Conservation (phyloP, 1,140 invertebrate species). For the Camponotus floridanus region DNA sequence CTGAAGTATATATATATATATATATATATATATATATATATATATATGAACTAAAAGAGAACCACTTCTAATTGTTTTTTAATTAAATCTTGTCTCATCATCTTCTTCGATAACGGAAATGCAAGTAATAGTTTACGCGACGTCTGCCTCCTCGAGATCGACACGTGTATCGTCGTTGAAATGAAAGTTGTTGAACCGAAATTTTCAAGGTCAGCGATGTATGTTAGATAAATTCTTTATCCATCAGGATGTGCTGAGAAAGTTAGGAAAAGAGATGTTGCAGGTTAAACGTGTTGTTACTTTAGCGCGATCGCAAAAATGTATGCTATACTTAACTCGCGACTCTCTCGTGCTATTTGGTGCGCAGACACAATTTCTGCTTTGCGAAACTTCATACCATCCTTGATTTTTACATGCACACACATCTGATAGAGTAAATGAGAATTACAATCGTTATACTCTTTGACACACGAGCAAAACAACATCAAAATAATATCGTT, state of each 20-base stretch:
- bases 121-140: neutral
- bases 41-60: neutral
- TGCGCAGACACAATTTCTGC: neutral
- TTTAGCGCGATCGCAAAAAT: neutral
- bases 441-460: neutral
- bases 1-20: neutral
- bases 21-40: neutral
- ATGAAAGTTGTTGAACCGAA: neutral
- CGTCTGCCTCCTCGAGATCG: neutral
- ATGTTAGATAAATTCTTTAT: constrained; percentile 7
- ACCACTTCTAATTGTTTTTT: neutral
- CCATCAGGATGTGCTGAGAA: neutral
- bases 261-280: neutral
- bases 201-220: neutral
- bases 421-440: neutral
- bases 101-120: neutral
- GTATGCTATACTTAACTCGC: neutral
- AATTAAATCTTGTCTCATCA: neutral
- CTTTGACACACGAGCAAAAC: neutral
- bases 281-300: neutral
- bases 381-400: neutral
- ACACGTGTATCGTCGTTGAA: neutral
- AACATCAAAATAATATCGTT: neutral
- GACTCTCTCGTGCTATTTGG: neutral
- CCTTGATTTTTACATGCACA: neutral